Evolutionary conservation across 1,140 invertebrate genomes (phyloP).

Genomic region (Meloidogyne exigua): DNA sequence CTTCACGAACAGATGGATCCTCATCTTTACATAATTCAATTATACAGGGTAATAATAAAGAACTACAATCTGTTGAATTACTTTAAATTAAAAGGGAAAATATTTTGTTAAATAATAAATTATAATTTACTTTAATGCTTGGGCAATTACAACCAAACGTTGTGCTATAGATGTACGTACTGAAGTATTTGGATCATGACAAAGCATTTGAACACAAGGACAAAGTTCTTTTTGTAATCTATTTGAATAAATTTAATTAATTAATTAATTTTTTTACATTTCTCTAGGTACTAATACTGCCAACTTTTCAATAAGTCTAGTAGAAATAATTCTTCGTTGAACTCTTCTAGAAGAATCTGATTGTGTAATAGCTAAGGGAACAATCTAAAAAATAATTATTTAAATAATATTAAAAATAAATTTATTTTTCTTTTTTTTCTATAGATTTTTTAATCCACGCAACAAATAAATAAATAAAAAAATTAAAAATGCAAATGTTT

Average conservation of each 20-base stretch:
- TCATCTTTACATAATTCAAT: conserved; percentile 68
- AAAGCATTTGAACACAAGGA: conserved; percentile 58
- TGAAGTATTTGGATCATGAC: conserved; percentile 56
- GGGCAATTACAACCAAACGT: conserved; percentile 52
- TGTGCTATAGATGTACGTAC: conserved; percentile 59
- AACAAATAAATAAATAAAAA: no score
- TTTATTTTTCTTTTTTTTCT: background rate
- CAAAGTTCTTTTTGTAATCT: conserved; percentile 56
- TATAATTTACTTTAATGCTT: conserved; percentile 66
- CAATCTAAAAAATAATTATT: conserved; percentile 60
- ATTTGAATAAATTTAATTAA: conserved; percentile 26
- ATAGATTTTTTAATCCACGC: no score
- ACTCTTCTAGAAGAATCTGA: conserved; percentile 66
- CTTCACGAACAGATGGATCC: conserved; percentile 65
- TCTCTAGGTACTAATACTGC: conserved; percentile 64
- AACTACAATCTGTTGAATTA: conserved; percentile 64
- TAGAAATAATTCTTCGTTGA: conserved; percentile 64
- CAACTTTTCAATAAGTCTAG: conserved; percentile 64
- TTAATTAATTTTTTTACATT: conserved; percentile 65
- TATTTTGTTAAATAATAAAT: conserved; percentile 9
- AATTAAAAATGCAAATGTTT: no score
- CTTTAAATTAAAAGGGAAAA: conserved; percentile 56
- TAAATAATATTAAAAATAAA: background rate
- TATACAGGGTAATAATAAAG: conserved; percentile 66
- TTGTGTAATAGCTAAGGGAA: conserved; percentile 65